Base-by-base conservation (phyloP, 2,888 invertebrate genomes). In the Laothoe populi region DNA sequence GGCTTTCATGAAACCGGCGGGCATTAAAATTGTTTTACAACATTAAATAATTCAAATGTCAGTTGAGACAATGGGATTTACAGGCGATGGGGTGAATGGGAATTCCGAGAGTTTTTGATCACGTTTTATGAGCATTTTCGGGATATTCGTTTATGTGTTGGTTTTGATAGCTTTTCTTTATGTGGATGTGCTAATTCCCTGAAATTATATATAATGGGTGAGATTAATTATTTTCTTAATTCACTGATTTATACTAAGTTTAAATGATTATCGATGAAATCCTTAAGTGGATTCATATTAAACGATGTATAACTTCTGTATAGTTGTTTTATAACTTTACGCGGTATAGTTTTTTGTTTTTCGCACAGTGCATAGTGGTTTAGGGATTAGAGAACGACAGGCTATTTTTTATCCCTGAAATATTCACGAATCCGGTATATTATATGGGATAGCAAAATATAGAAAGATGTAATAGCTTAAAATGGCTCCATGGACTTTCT, bases 1-100 rank as follows among this genome's bases (percentile, higher is more conserved):
- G 44, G 19, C 19, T 10, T 58, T 24, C 59, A 44, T 31, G 45
- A 19, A 45, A 16, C 19, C 44, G 59, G 10, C 26, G 59, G 8
- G 59, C 45, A 59, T 59, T 59, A 59, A 59, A 59, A 59, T 59
- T 59, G 45, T 44, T 59, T 24, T 26, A 31, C 16, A 45, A 45
- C 42, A 21, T 26, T 45, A 59, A 59, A 59, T 59, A 59, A 59
- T 59, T 31, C 45, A 59, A 31, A 45, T 59, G 45, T 45, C 59
- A 16, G 42, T 59, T 45, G 45, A 31, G 45, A 59, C 45, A 59
- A 59, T 59, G 45, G 35, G 31, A 19, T 44, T 19, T 35, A 53
- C 35, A 11, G 35, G 31, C 53, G 53, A 35, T 35, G 53, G 53
- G 49, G 53, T 19, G 19, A 53, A 53, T 53, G 53, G 21, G 53